Evolutionary conservation across 2,888 invertebrate genomes (phyloP).

Genomic region (Autographa pulchrina): DNA sequence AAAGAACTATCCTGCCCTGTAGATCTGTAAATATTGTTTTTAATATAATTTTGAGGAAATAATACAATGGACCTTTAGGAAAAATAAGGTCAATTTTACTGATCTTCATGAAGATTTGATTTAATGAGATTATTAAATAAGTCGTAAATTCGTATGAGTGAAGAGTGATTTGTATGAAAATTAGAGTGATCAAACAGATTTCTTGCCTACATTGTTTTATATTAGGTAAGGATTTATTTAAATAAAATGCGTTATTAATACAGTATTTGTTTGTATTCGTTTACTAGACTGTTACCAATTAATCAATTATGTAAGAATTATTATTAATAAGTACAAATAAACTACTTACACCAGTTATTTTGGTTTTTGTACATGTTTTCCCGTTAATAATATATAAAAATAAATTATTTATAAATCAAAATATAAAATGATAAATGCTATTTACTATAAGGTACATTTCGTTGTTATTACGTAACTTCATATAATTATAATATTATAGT

Average conservation of each 20-base stretch:
- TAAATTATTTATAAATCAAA: background rate
- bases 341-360: constrained; percentile 28
- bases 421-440: constrained; percentile 8
- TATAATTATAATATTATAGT: no score
- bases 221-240: constrained; percentile 28
- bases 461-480: constrained; percentile 21
- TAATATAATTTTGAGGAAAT: background rate
- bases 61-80: background rate
- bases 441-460: constrained; percentile 30
- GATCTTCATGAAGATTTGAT: constrained; percentile 22
- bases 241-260: constrained; percentile 27
- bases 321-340: constrained; percentile 55
- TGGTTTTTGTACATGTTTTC: constrained; percentile 35
- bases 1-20: constrained; percentile 72
- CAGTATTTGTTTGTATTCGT: constrained; percentile 37
- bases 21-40: constrained; percentile 51
- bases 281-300: constrained; percentile 63
- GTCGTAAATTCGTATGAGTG: constrained; percentile 18
- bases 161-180: constrained; percentile 18
- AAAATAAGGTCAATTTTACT: background rate
- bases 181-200: constrained; percentile 6
- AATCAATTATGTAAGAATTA: constrained; percentile 44
- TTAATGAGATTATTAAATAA: constrained; percentile 30
- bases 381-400: constrained; percentile 19
- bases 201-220: constrained; percentile 36